Evolutionary conservation across 2,797 vertebrate genomes (phyloP), one percentile per base, ranked within the genome.

Genomic region (Microctenopoma stevenorrisi): DNA sequence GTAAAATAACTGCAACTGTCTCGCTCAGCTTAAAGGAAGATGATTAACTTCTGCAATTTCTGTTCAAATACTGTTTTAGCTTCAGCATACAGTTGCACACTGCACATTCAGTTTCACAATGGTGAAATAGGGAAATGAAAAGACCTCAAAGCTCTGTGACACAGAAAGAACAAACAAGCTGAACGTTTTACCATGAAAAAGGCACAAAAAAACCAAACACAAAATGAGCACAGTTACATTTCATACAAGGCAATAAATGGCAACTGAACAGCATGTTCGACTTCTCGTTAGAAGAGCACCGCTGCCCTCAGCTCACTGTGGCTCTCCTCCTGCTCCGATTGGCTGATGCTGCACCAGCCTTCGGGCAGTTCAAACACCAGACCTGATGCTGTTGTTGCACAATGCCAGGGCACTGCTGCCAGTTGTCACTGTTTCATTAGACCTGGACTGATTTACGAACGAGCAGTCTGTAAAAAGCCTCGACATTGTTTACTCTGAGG

Each of bases 261-360:
- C 16, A 56, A 14, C 10, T 55, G 11, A 78, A 73, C 40, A 65
- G 51, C 65, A 48, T 58, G 38, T 75, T 67, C 58, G 72, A 78
- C 44, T 30, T 33, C 51, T 78, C 74, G 68, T 76, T 26, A 77
- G 64, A 67, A 47, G 63, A 68, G 53, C 57, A 18, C 61, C 2
- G 28, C 66, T 58, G 64, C 65, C 63, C 44, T 54, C 38, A 16
- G 56, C 60, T 80, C 26, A 2, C 47, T 55, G 60, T 70, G 44
- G 63, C 72, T 79, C 72, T 57, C 71, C 69, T 48, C 40, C 56
- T 54, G 65, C 78, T 88, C 79, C 83, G 79, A 93, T 86, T 90
- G 90, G 89, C 66, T 72, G 81, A 78, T 6, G 28, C 49, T 2
- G 75, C 79, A 79, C 79, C 72, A 58, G 84, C 83, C 84, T 83